phyloP scores from a whole-genome alignment of 2,888 invertebrate species.

The Trissolcus japonicus region DNA sequence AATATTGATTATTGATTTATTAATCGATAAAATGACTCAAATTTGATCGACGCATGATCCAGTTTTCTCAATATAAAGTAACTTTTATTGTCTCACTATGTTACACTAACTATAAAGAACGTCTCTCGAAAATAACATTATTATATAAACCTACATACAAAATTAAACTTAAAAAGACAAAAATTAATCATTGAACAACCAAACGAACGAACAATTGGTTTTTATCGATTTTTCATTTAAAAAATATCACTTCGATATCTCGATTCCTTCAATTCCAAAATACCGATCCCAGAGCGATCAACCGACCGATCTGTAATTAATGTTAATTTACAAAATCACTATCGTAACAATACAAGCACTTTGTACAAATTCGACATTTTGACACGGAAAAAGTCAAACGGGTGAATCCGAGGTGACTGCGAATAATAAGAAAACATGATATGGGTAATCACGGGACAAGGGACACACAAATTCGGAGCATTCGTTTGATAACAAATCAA shows the following conservation, averaged over 20 bases:
- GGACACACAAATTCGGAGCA: slow-evolving; percentile 43
- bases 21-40: slow-evolving; percentile 22
- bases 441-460: slow-evolving; percentile 24
- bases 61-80: slow-evolving; percentile 51
- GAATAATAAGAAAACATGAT: slow-evolving; percentile 19
- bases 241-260: slow-evolving; percentile 46
- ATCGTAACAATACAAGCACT: slow-evolving; percentile 38
- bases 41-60: slow-evolving; percentile 32
- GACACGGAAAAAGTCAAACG: slow-evolving; percentile 36
- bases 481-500: slow-evolving; percentile 60
- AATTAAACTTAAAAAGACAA: slow-evolving; percentile 51
- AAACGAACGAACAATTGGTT: slow-evolving; percentile 42
- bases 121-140: slow-evolving; percentile 50
- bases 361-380: slow-evolving; percentile 44
- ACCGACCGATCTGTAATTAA: slow-evolving; percentile 18
- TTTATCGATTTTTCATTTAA: slow-evolving; percentile 30
- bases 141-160: slow-evolving; percentile 53
- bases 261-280: slow-evolving; percentile 29
- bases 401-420: slow-evolving; percentile 9
- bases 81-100: slow-evolving; percentile 54
- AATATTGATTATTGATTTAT: slow-evolving; percentile 28
- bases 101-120: slow-evolving; percentile 54
- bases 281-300: slow-evolving; percentile 18
- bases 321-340: slow-evolving; percentile 37
- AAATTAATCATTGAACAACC: slow-evolving; percentile 38